Percentiles rank a stretch among this genome's conserved stretches.
phyloP scores from a whole-genome alignment of 2,113 vertebrate genomes.

The Holacanthus passer region DNA sequence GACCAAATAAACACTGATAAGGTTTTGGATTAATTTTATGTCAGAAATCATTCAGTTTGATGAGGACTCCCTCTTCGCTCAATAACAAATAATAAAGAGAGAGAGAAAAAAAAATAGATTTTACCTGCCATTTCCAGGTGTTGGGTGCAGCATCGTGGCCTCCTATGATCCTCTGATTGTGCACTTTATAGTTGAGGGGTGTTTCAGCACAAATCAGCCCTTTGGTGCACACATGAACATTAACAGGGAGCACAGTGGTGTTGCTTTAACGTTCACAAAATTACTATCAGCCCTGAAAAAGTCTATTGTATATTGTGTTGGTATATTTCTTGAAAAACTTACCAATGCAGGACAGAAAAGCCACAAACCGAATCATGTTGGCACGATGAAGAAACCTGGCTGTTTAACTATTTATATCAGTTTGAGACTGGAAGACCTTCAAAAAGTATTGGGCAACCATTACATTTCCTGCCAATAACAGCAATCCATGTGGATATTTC shows the following conservation, averaged over 20 bases:
- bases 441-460: conserved; percentile 22
- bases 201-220: conserved; percentile 68
- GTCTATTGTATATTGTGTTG: not conserved
- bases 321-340: conserved; percentile 10
- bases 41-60: not conserved
- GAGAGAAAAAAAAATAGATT: not conserved
- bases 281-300: not conserved
- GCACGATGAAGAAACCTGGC: not conserved
- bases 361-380: conserved; percentile 72
- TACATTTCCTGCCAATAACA: conserved; percentile 29
- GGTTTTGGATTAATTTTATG: not conserved
- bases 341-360: conserved; percentile 75
- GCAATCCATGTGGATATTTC: not conserved
- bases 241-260: not conserved
- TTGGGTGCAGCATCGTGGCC: conserved; percentile 64
- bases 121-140: conserved; percentile 84
- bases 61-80: not conserved
- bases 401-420: conserved; percentile 60
- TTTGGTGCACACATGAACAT: conserved; percentile 30
- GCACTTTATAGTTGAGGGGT: conserved; percentile 55
- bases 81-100: not conserved
- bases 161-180: conserved; percentile 73
- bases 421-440: conserved; percentile 38
- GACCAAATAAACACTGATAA: not conserved
- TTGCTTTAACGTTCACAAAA: not conserved